These are phyloP conservation scores for Nycteola revayana DNA, from an alignment of 2,888 invertebrate species.

Conservation along the genomic window DNA sequence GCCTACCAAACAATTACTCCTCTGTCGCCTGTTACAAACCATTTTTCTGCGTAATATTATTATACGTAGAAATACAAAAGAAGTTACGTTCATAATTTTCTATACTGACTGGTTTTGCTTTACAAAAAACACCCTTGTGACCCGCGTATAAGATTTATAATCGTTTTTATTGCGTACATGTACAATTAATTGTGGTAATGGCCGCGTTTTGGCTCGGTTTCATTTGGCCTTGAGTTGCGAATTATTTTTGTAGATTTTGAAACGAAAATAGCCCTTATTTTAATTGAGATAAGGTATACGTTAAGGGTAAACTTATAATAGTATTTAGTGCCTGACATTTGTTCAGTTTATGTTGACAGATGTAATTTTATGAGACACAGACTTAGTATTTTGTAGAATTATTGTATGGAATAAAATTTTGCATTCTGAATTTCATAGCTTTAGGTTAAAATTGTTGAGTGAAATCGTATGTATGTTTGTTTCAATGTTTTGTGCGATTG, in stretches of 20 bases:
- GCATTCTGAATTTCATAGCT: conserved; percentile 4
- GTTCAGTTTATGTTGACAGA: conserved; percentile 43
- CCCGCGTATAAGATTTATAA: conserved; percentile 10
- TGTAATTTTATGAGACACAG: conserved; percentile 42
- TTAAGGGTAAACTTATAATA: conserved; percentile 7
- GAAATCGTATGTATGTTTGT: background rate
- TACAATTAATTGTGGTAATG: conserved; percentile 34
- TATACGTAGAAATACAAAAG: conserved; percentile 27
- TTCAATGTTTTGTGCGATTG: background rate
- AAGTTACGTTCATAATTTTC: conserved; percentile 12
- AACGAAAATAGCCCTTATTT: conserved; percentile 20
- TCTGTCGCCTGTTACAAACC: conserved; percentile 8
- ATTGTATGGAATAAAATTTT: conserved; percentile 8
- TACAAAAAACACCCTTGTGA: conserved; percentile 8
- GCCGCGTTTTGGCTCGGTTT: conserved; percentile 41
- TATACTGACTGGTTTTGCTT: background rate
- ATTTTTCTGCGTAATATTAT: conserved; percentile 24
- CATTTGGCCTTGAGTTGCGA: conserved; percentile 36
- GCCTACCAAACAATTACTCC: too few relatives aligned
- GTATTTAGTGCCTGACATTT: conserved; percentile 31
- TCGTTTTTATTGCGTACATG: conserved; percentile 9
- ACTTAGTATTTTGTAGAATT: conserved; percentile 34
- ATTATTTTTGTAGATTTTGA: conserved; percentile 18
- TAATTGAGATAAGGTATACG: conserved; percentile 5
- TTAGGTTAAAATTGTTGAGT: background rate